Conservation (phyloP, 2,113 vertebrate genomes). For the Microcebus lehilahytsara region DNA sequence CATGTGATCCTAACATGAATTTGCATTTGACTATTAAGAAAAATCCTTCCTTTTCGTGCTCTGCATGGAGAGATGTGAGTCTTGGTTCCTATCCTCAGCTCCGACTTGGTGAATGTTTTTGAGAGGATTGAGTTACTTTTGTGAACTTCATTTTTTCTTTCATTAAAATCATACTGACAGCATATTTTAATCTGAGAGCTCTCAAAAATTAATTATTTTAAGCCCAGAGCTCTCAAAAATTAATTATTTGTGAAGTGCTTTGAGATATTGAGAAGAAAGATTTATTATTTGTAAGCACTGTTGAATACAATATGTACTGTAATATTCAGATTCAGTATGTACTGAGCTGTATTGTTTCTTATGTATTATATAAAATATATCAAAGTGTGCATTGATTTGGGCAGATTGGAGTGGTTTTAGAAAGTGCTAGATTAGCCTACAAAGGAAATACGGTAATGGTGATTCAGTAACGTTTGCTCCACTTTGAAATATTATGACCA, state of each 20-base stretch:
- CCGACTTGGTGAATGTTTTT: not conserved
- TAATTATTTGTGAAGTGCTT: slow-evolving; percentile 27
- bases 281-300: not conserved
- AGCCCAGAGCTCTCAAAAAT: slow-evolving; percentile 39
- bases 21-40: not conserved
- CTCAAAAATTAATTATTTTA: slow-evolving; percentile 44
- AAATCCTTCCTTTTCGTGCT: not conserved
- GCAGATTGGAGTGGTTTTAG: not conserved
- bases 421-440: not conserved
- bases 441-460: not conserved
- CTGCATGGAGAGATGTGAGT: not conserved
- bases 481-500: not conserved
- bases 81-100: not conserved
- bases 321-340: slow-evolving; percentile 35
- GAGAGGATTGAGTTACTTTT: not conserved
- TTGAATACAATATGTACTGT: slow-evolving; percentile 11
- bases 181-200: slow-evolving; percentile 33
- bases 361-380: slow-evolving; percentile 21
- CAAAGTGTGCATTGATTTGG: not conserved
- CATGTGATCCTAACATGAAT: not conserved
- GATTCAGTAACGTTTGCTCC: not conserved
- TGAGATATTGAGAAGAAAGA: not conserved
- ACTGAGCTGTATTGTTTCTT: not conserved
- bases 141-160: slow-evolving; percentile 14
- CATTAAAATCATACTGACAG: slow-evolving; percentile 11